Evolutionary conservation across 2,888 invertebrate genomes (phyloP), one percentile per base, ranked within the genome.

Genomic region (Antheraea assamensis): DNA sequence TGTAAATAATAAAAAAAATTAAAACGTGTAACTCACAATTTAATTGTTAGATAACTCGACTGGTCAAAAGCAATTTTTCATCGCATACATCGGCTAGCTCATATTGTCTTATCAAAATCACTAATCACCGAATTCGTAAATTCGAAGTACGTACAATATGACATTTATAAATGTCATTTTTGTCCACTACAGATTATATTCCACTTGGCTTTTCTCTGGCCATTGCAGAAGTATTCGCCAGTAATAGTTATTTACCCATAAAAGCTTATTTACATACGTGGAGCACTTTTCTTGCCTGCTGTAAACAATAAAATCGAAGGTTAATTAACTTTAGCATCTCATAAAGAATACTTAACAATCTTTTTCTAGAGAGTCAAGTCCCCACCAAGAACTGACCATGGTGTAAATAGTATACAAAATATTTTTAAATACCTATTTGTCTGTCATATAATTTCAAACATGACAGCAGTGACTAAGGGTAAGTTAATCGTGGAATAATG

Each of bases 71-170:
- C 42, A 76, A 74, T 79, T 80, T 64, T 75, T 77, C 75, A 80
- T 75, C 75, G 80, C 78, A 80, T 79, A 77, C 80, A 42, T 13
- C 79, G 77, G 77, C 68, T 79, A 79, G 74, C 73, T 78, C 79
- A 81, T 77, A 77, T 71, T 77, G 73, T 73, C 75, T 75, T 82
- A 85, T 83, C 85, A 84, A 87, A 88, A 85, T 75, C 24, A 79
- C 79, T 78, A 73, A 55, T 73, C 72, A 73, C 24, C 35, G 7
- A 70, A 70, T 47, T 73, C 13, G 58, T 1, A 17, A 58, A 70
- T 30, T 73, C 42, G 42, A 42, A 21, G 42, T 35, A 31, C 2
- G 42, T 35, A 35, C 24, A 24, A 58, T 31, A 55, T 24, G 31
- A 10, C 17, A 66, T 55, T 42, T 42, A 42, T 13, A 55, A 55